A percentile compares a stretch with the other conserved stretches of the same genome.
Evolutionary conservation across 1,140 invertebrate species (phyloP).

Genomic region (Diorhabda carinulata): DNA sequence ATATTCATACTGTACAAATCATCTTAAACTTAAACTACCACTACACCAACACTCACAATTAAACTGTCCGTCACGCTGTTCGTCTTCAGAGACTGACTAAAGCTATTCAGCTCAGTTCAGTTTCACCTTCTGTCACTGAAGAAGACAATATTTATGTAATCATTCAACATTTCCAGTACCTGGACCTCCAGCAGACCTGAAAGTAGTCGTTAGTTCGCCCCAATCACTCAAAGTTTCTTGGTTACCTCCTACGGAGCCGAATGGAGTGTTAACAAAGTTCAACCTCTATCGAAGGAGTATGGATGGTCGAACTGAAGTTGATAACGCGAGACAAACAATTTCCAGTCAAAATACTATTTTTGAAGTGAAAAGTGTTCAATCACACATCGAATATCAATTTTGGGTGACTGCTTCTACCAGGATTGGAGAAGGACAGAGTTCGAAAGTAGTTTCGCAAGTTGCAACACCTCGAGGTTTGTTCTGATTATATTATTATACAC

Average conservation of each 20-base stretch:
- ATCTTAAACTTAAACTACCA: no score
- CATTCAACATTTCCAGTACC: conserved; percentile 57
- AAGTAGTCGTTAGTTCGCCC: conserved; percentile 71
- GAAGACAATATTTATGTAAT: neutral
- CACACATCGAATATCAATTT: conserved; percentile 75
- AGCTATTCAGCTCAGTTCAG: no score
- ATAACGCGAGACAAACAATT: conserved; percentile 63
- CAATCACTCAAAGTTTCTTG: conserved; percentile 76
- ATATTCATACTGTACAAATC: no score
- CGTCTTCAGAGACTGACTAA: no score
- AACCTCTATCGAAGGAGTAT: conserved; percentile 69
- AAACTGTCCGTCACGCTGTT: no score
- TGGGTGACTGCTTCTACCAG: conserved; percentile 76
- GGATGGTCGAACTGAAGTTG: conserved; percentile 64
- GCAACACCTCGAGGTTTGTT: conserved; percentile 51
- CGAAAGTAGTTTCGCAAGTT: conserved; percentile 61
- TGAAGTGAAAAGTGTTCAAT: conserved; percentile 66
- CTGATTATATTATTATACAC: neutral
- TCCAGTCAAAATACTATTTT: conserved; percentile 60
- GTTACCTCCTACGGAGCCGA: conserved; percentile 70
- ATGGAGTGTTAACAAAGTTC: conserved; percentile 76
- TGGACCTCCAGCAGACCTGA: conserved; percentile 74
- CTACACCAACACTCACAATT: no score
- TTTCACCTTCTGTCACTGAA: no score
- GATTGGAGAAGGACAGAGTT: conserved; percentile 72